These are phyloP conservation scores for Polypterus senegalus DNA, from an alignment of 2,113 vertebrate genomes.

Conservation along the genomic window DNA sequence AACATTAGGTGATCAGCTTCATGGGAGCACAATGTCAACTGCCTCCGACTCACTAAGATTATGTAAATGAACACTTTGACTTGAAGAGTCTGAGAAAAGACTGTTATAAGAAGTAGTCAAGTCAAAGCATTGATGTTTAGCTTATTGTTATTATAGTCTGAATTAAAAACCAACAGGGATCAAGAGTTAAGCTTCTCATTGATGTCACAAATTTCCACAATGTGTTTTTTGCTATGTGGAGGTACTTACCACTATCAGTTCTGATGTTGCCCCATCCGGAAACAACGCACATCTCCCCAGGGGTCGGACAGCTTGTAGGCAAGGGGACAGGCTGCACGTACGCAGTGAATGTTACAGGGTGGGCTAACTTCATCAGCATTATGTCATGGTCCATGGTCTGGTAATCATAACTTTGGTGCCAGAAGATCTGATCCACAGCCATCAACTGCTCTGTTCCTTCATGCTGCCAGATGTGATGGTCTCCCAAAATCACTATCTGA, in stretches of 20 bases:
- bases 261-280: neutral
- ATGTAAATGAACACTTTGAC: no score
- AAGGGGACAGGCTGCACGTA: neutral
- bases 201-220: no score
- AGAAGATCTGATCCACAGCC: neutral
- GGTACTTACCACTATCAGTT: neutral
- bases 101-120: no score
- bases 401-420: neutral
- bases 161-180: no score
- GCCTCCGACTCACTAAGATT: no score
- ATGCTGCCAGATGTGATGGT: neutral
- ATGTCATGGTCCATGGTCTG: slow-evolving; percentile 16
- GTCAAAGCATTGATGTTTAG: no score
- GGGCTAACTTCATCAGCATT: slow-evolving; percentile 39
- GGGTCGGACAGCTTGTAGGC: neutral
- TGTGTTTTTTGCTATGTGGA: neutral
- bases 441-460: neutral
- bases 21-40: no score
- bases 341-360: neutral
- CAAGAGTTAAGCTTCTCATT: no score
- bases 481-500: neutral
- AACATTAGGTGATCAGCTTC: no score
- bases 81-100: no score
- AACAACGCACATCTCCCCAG: neutral
- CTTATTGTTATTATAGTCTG: no score